Evolutionary conservation across 2,888 invertebrate species (phyloP), one percentile per base, ranked within the genome.

Genomic region (Coenonympha arcania): DNA sequence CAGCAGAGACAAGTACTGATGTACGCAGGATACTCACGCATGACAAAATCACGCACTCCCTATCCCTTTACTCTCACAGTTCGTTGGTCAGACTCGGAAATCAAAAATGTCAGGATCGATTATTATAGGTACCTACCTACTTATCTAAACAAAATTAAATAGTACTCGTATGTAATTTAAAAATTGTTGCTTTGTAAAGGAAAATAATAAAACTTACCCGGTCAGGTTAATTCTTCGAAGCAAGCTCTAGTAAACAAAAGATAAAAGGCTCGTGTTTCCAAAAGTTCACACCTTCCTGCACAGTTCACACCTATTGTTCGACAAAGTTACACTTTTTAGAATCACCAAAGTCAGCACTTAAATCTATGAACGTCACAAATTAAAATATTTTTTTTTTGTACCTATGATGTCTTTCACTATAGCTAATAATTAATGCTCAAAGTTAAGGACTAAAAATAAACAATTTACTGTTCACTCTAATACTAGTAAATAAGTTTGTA

Each of bases 251-350:
- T 20, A 15, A 39, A 46, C 24, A 44, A 36, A 34, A 41, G 33
- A 45, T 44, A 50, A 43, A 46, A 49, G 42, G 31, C 33, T 37
- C 28, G 30, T 50, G 48, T 54, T 54, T 51, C 19, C 47, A 56
- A 59, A 33, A 55, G 56, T 54, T 52, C 42, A 59, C 57, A 57
- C 58, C 48, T 42, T 45, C 50, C 52, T 50, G 51, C 50, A n/a
- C n/a, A n/a, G n/a, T 62, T 57, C 56, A 55, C 59, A 57, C 44
- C 49, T 56, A 54, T 56, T 61, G 59, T 56, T 54, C 22, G 39
- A 40, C 42, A 55, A 54, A 41, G 48, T 48, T 48, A 56, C 48
- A 54, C 42, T 47, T 50, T 47, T 43, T 11, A 30, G 50, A 48
- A 45, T 31, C 50, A 51, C 42, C 16, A 41, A 20, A 28, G 6